These are phyloP conservation scores for Mamestra configurata DNA, from an alignment of 1,140 invertebrate species.

Conservation along the genomic window DNA sequence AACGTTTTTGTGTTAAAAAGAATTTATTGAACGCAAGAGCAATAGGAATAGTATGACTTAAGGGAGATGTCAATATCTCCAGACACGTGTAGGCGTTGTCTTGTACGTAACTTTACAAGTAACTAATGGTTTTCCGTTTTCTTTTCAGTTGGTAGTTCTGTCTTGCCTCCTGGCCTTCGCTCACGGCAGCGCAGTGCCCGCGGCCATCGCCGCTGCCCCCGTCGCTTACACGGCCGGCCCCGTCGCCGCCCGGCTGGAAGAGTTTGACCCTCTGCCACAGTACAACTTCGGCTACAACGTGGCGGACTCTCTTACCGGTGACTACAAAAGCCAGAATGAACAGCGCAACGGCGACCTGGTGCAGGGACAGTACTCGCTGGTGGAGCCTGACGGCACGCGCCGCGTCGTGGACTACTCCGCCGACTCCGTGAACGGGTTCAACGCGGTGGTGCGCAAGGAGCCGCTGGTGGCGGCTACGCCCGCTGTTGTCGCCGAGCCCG, in stretches of 20 bases:
- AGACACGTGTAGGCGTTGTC: neutral
- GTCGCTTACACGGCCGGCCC: constrained; percentile 76
- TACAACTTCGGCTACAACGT: constrained; percentile 90
- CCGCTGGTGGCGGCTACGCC: constrained; percentile 77
- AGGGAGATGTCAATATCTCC: neutral
- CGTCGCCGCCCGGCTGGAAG: constrained; percentile 82
- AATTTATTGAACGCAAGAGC: neutral
- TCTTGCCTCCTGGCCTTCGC: constrained; percentile 75
- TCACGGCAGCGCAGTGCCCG: constrained; percentile 74
- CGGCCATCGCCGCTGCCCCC: constrained; percentile 75
- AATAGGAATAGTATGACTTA: neutral
- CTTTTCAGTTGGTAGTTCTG: constrained; percentile 77
- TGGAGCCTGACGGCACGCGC: constrained; percentile 89
- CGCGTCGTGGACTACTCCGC: constrained; percentile 89
- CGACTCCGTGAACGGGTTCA: constrained; percentile 89
- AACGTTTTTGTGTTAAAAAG: neutral
- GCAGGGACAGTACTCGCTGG: constrained; percentile 89
- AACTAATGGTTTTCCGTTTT: constrained; percentile 7
- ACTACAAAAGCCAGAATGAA: constrained; percentile 90
- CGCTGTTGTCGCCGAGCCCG: constrained; percentile 74
- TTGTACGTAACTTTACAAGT: neutral
- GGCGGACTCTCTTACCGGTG: constrained; percentile 89
- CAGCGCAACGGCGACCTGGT: constrained; percentile 89
- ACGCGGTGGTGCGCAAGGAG: constrained; percentile 88
- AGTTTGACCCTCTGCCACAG: constrained; percentile 89